Evolutionary conservation across 2,888 invertebrate species (phyloP).

Genomic region (Idaea biselata): DNA sequence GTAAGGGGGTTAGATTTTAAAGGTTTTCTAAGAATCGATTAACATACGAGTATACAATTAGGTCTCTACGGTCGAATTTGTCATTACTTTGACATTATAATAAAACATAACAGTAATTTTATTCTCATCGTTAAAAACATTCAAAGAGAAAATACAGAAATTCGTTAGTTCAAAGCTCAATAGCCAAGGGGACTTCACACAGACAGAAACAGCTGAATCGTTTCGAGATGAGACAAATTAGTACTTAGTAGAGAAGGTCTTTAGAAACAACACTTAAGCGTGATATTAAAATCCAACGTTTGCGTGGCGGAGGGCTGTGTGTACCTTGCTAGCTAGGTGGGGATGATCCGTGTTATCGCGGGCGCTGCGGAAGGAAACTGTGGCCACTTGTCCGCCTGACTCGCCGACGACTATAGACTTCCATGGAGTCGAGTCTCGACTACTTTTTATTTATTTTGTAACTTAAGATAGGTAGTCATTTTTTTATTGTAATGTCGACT

Average conservation of each 20-base stretch:
- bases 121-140: background rate
- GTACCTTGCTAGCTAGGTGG: slow-evolving; percentile 26
- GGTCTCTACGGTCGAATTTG: too few species aligned
- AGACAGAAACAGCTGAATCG: slow-evolving; percentile 51
- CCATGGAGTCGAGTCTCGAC: slow-evolving; percentile 33
- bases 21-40: too few species aligned
- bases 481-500: too few species aligned
- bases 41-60: background rate
- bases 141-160: background rate
- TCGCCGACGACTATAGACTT: slow-evolving; percentile 19
- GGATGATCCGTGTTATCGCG: slow-evolving; percentile 60
- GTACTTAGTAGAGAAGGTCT: slow-evolving; percentile 69
- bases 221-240: slow-evolving; percentile 71
- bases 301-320: slow-evolving; percentile 35
- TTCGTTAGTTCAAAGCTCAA: slow-evolving; percentile 7
- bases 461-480: too few species aligned
- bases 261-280: slow-evolving; percentile 74
- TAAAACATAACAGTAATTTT: background rate
- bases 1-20: too few species aligned
- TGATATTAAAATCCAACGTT: slow-evolving; percentile 78
- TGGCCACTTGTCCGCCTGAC: slow-evolving; percentile 59
- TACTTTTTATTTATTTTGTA: slow-evolving; percentile 2
- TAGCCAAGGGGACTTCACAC: slow-evolving; percentile 6
- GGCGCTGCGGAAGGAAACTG: slow-evolving; percentile 63
- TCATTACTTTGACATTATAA: too few species aligned